A percentile compares a stretch with the other conserved stretches of the same genome.
These are phyloP conservation scores for Xerus inauris DNA, from an alignment of 2,113 vertebrate genomes.

Conservation along the genomic window DNA sequence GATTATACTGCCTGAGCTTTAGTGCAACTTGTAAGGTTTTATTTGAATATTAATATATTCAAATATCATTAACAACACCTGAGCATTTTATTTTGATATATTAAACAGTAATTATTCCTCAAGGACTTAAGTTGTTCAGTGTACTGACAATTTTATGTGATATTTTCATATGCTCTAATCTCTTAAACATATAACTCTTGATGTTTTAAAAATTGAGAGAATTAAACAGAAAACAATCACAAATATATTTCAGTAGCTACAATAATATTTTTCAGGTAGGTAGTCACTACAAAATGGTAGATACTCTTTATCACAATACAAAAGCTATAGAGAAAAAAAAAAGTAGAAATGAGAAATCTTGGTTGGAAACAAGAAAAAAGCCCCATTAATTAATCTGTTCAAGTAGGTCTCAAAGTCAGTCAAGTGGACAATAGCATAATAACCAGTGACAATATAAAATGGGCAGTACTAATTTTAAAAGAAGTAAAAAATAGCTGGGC, in stretches of 20 bases:
- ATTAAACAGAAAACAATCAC: background rate
- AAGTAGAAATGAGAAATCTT: background rate
- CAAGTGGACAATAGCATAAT: background rate
- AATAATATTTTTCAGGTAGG: constrained; percentile 15
- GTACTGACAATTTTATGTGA: constrained; percentile 29
- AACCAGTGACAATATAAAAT: background rate
- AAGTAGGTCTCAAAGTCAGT: background rate
- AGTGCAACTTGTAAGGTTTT: constrained; percentile 10
- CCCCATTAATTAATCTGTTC: background rate
- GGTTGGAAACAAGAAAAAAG: background rate
- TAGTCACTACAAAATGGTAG: background rate
- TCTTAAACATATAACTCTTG: background rate
- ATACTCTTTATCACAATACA: background rate
- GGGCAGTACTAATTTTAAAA: background rate
- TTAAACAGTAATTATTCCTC: constrained; percentile 28
- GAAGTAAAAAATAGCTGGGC: background rate
- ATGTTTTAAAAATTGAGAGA: background rate
- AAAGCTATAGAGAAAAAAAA: background rate
- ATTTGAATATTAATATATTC: constrained; percentile 15
- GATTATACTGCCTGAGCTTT: background rate
- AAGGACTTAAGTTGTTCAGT: constrained; percentile 4
- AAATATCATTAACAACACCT: background rate
- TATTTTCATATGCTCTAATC: constrained; percentile 3
- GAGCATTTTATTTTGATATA: constrained; percentile 49
- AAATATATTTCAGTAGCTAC: constrained; percentile 7